Conservation (phyloP, 2,113 vertebrate genomes). For the Paratilapia polleni region DNA sequence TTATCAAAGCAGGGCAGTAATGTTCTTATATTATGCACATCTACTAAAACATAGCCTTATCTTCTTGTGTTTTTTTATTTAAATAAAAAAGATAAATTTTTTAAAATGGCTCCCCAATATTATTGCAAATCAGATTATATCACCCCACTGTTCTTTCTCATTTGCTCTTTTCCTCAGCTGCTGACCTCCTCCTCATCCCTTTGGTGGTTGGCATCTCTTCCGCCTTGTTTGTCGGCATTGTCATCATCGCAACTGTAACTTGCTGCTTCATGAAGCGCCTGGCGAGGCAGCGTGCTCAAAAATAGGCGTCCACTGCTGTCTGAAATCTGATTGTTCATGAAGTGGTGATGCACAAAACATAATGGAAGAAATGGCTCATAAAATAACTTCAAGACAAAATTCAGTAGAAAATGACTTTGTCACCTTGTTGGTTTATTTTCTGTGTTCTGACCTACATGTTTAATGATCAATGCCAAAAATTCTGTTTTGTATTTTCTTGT, state of each 20-base stretch:
- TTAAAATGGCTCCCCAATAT: neutral
- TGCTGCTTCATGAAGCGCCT: slow-evolving; percentile 91
- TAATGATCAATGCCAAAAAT: slow-evolving; percentile 56
- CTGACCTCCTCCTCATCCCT: slow-evolving; percentile 87
- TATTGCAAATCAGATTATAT: neutral
- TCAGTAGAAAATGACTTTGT: neutral
- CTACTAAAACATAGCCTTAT: neutral
- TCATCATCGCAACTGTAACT: slow-evolving; percentile 86
- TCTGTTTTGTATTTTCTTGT: slow-evolving; percentile 58
- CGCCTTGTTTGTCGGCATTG: slow-evolving; percentile 84
- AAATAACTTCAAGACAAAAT: neutral
- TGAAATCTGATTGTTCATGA: neutral
- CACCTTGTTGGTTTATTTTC: slow-evolving; percentile 12
- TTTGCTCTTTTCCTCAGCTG: slow-evolving; percentile 63
- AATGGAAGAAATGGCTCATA: neutral
- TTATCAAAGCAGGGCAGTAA: neutral
- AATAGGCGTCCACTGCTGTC: slow-evolving; percentile 46
- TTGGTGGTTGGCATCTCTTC: slow-evolving; percentile 84
- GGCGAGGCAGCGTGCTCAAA: slow-evolving; percentile 71
- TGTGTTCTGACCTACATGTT: slow-evolving; percentile 27
- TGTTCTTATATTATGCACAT: neutral
- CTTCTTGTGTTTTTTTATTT: neutral
- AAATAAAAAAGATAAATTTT: neutral
- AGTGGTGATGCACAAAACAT: neutral
- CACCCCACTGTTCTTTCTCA: neutral